Percentiles rank a stretch among this genome's conserved stretches.
phyloP scores from a whole-genome alignment of 1,140 invertebrate genomes.

The Gryllus bimaculatus region DNA sequence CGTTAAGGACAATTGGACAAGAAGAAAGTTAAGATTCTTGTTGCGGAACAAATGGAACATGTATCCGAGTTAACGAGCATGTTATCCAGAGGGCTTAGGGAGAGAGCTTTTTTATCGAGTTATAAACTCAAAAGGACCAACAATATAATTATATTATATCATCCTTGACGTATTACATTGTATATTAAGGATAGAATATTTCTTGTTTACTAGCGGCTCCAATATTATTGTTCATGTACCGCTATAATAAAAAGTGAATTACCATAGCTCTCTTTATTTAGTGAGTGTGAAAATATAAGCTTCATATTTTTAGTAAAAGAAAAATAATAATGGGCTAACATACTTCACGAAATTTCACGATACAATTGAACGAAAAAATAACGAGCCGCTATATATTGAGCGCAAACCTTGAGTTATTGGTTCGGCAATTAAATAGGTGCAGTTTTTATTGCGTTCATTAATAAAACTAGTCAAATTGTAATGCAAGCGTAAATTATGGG shows the following conservation, averaged over 20 bases:
- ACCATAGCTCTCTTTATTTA: too few species aligned
- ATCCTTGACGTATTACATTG: too few species aligned
- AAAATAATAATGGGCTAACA: background rate
- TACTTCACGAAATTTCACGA: background rate
- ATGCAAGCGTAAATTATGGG: background rate
- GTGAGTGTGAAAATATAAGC: background rate
- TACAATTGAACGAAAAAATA: background rate
- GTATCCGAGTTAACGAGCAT: background rate
- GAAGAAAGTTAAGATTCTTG: background rate
- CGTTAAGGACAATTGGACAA: background rate
- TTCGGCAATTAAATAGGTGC: background rate
- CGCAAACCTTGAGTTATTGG: background rate
- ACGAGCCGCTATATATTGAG: background rate
- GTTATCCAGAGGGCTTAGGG: background rate
- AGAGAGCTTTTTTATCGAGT: too few species aligned
- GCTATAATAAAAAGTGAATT: too few species aligned
- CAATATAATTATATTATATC: too few species aligned
- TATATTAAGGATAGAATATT: too few species aligned
- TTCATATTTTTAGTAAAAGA: background rate
- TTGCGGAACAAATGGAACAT: background rate
- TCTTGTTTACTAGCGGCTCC: too few species aligned
- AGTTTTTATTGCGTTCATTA: background rate
- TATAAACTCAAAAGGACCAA: too few species aligned
- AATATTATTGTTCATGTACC: too few species aligned
- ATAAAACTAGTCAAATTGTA: background rate